Conservation (phyloP, 2,888 invertebrate species). For the Phragmatobia fuliginosa region DNA sequence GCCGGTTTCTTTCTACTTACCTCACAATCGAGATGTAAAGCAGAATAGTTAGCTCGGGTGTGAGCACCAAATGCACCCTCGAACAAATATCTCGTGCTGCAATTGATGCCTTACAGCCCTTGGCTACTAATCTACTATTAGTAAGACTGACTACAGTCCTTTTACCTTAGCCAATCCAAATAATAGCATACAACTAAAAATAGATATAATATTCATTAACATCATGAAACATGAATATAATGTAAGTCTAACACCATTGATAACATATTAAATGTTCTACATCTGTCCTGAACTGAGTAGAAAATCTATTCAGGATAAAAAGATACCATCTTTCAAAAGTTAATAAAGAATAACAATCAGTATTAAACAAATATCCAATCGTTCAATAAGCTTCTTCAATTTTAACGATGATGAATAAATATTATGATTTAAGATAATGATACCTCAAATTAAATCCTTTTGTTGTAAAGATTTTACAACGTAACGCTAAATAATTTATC, state of each 20-base stretch:
- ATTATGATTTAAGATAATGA: constrained; percentile 19
- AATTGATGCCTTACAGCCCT: too few relatives aligned
- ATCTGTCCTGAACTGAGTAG: too few relatives aligned
- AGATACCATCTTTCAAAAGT: background rate
- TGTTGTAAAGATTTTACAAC: constrained; percentile 19
- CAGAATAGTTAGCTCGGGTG: too few relatives aligned
- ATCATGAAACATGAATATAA: too few relatives aligned
- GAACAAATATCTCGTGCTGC: too few relatives aligned
- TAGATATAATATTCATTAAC: background rate
- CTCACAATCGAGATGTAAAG: too few relatives aligned
- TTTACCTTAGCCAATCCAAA: background rate
- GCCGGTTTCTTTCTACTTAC: too few relatives aligned
- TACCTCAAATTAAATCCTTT: constrained; percentile 1
- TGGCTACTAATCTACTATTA: too few relatives aligned
- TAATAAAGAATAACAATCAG: background rate
- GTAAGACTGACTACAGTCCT: too few relatives aligned
- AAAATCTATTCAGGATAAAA: background rate
- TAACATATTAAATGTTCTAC: too few relatives aligned
- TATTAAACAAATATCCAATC: constrained; percentile 19
- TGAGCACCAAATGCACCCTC: too few relatives aligned
- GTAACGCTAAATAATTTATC: constrained; percentile 29
- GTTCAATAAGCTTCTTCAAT: constrained; percentile 21
- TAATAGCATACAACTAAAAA: background rate
- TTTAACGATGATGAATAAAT: constrained; percentile 22
- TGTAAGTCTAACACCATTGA: too few relatives aligned